Evolutionary conservation across 2,797 vertebrate species (phyloP).

Genomic region (Hozukius guyotensis): DNA sequence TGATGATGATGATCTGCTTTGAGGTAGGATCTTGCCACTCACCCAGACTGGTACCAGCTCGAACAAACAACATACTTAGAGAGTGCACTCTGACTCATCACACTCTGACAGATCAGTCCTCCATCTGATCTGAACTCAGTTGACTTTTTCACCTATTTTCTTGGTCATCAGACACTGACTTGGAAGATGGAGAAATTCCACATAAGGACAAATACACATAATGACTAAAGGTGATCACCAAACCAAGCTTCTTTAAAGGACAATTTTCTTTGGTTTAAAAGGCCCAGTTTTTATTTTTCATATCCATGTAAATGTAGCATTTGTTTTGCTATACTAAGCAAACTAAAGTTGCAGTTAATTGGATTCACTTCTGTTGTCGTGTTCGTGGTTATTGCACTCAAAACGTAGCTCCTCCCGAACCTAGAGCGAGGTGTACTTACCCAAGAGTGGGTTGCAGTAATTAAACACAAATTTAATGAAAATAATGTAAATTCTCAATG

Average conservation of each 20-base stretch:
- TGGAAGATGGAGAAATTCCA: not conserved
- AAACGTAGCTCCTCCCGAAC: not conserved
- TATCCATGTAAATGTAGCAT: not conserved
- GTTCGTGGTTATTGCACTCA: not conserved
- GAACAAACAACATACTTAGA: too few species aligned
- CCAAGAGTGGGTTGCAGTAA: not conserved
- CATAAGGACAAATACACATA: too few species aligned
- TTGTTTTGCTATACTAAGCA: not conserved
- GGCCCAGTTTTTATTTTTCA: not conserved
- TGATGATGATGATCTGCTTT: too few species aligned
- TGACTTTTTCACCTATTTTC: not conserved
- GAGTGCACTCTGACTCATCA: too few species aligned
- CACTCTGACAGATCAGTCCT: not conserved
- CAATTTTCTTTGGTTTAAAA: not conserved
- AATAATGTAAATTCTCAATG: not conserved
- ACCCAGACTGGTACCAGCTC: too few species aligned
- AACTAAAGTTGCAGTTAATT: not conserved
- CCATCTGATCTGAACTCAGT: not conserved
- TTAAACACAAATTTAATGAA: not conserved
- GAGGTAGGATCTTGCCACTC: fast-evolving
- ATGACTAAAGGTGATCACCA: too few species aligned
- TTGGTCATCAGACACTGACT: not conserved
- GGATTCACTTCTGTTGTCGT: not conserved
- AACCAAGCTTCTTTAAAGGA: not conserved
- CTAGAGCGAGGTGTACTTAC: not conserved